Conservation (phyloP, 2,113 vertebrate genomes). For the Petrocephalus microphthalmus region DNA sequence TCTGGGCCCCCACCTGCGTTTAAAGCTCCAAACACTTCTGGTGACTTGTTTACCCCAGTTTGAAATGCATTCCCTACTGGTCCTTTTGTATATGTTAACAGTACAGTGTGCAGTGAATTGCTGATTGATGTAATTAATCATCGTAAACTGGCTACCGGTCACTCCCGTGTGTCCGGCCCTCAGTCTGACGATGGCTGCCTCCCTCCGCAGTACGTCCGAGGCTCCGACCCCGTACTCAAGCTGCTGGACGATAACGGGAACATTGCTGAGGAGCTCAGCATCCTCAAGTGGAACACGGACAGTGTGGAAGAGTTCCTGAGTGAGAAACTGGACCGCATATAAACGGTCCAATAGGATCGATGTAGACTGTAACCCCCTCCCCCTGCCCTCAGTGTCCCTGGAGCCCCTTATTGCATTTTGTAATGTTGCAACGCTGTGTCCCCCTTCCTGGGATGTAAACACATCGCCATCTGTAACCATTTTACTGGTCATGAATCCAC, state of each 20-base stretch:
- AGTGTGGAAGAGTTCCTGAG: constrained; percentile 96
- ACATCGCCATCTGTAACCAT: not conserved
- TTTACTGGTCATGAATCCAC: not conserved
- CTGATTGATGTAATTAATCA: not conserved
- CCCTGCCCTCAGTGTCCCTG: not conserved
- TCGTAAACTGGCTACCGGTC: not conserved
- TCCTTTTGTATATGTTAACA: not conserved
- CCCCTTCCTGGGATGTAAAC: not conserved
- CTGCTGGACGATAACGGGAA: constrained; percentile 96
- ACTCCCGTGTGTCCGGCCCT: not conserved
- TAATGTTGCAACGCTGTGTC: not conserved
- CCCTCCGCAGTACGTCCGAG: constrained; percentile 80
- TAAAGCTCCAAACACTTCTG: not conserved
- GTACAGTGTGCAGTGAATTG: not conserved
- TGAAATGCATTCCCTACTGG: not conserved
- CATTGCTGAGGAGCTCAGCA: constrained; percentile 97
- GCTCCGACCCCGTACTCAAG: constrained; percentile 95
- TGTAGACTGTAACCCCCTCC: not conserved
- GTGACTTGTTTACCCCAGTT: not conserved
- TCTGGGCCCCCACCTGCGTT: not conserved
- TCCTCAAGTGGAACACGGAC: constrained; percentile 99
- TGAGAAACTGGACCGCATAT: constrained; percentile 88
- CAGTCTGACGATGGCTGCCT: not conserved
- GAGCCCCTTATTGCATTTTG: not conserved
- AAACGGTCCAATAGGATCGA: constrained; percentile 40